These are phyloP conservation scores for Stenoptilia bipunctidactyla DNA, from an alignment of 2,888 invertebrate species.

Conservation along the genomic window DNA sequence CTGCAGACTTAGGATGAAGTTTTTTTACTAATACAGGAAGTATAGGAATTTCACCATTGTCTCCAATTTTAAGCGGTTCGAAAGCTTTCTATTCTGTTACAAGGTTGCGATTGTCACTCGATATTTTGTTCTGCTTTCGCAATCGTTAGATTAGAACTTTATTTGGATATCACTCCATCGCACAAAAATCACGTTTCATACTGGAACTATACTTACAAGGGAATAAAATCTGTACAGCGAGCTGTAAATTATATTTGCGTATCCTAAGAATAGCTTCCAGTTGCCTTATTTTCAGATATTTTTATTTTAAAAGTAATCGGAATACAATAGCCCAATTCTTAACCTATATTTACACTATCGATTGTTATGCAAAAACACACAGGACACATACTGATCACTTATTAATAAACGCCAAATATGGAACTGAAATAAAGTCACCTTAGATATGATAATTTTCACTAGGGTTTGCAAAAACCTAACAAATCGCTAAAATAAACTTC, in stretches of 20 bases:
- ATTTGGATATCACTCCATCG: constrained; percentile 24
- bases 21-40: constrained; percentile 33
- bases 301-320: constrained; percentile 19
- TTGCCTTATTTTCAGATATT: neutral
- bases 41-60: constrained; percentile 45
- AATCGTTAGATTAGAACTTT: constrained; percentile 48
- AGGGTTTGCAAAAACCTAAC: constrained; percentile 27
- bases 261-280: constrained; percentile 34
- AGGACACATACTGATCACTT: constrained; percentile 41
- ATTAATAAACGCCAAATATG: constrained; percentile 24
- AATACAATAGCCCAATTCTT: constrained; percentile 58
- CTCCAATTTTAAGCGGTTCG: constrained; percentile 34
- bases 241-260: constrained; percentile 31
- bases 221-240: too few relatives aligned
- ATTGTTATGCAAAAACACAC: constrained; percentile 66
- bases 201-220: too few relatives aligned
- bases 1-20: neutral
- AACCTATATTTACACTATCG: constrained; percentile 68
- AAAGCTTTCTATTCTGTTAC: constrained; percentile 58
- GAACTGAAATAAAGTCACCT: constrained; percentile 40
- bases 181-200: too few relatives aligned
- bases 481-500: constrained; percentile 38
- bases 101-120: constrained; percentile 59
- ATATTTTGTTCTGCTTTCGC: constrained; percentile 52
- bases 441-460: constrained; percentile 31